phyloP scores from a whole-genome alignment of 2,888 invertebrate species.

The Hyalella azteca region DNA sequence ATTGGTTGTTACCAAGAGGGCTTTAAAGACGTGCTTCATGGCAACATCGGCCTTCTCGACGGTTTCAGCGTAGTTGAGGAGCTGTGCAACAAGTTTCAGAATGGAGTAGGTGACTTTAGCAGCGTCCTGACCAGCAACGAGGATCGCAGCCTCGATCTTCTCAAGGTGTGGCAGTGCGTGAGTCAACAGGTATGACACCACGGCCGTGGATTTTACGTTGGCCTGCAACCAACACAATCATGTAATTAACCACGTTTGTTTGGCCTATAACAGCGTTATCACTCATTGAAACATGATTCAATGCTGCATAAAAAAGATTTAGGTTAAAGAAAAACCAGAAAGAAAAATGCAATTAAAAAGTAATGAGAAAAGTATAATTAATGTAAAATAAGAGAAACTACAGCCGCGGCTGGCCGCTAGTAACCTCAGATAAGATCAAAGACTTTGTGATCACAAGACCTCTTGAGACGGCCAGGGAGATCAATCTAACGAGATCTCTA shows the following conservation, averaged over 20 bases:
- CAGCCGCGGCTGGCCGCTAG: too few relatives aligned
- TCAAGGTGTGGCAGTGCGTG: conserved; percentile 79
- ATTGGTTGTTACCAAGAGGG: conserved; percentile 81
- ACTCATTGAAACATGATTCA: too few relatives aligned
- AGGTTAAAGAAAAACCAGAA: too few relatives aligned
- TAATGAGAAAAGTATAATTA: too few relatives aligned
- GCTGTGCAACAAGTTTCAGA: conserved; percentile 85
- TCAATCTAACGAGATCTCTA: conserved; percentile 17
- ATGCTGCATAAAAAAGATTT: too few relatives aligned
- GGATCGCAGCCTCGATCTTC: conserved; percentile 71
- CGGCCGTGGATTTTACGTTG: conserved; percentile 83
- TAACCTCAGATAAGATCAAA: conserved; percentile 51
- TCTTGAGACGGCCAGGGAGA: background rate
- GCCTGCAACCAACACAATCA: too few relatives aligned
- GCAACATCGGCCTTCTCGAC: conserved; percentile 74
- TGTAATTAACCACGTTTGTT: too few relatives aligned
- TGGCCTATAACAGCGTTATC: too few relatives aligned
- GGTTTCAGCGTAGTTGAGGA: conserved; percentile 77
- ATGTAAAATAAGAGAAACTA: too few relatives aligned
- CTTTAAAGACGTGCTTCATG: conserved; percentile 77
- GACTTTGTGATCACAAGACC: conserved; percentile 25
- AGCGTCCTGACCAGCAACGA: conserved; percentile 63
- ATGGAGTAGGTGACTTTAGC: conserved; percentile 72
- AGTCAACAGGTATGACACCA: conserved; percentile 82
- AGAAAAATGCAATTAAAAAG: too few relatives aligned